Base-by-base conservation (phyloP, 2,888 invertebrate genomes). In the Pemphredon lugubris region DNA sequence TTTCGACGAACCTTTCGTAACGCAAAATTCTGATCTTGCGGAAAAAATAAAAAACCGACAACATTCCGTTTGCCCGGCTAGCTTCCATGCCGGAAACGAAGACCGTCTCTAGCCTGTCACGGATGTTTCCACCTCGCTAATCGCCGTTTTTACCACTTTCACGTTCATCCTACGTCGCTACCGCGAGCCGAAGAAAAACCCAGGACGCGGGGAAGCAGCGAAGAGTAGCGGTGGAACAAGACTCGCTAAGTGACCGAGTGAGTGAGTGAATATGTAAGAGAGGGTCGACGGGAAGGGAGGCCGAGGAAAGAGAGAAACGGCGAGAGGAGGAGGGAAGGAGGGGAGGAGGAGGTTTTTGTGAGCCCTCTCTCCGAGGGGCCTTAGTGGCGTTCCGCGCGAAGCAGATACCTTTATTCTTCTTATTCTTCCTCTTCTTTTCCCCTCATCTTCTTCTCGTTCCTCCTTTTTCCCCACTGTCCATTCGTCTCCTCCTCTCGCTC, bases 161-260 rank as follows among this genome's bases (percentile, higher is more conserved):
- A 39, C 55, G 65, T 65, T 65, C 70, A 60, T 70, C 53, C 53
- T 61, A 13, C 60, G 39, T 40, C 37, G 61, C 37, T 68, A 55
- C 55, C 70, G 58, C 45, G 50, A 23, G 23, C 7, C 54, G 7
- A 4, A 18, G 39, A 21, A 18, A 16, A 30, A 44, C 26, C 11
- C 39, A 50, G 42, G 21, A 40, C n/a, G 14, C 18, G 51, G 2
- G 2, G 16, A 30, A 2, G 45, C 32, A 26, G 34, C 9, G 42
- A 39, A 37, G 20, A 32, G 66, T 14, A 61, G n/a, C 39, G 32
- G 20, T 14, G 39, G 47, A 53, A 58, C 45, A 16, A 58, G 47
- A 48, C 34, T 53, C 34, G 20, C 58, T 63, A 61, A 67, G 48
- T 67, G 58, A 54, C 47, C 37, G 53, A 58, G 47, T 14, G 65